Evolutionary conservation across 2,888 invertebrate species (phyloP).

Genomic region (Bellardia bayeri): DNA sequence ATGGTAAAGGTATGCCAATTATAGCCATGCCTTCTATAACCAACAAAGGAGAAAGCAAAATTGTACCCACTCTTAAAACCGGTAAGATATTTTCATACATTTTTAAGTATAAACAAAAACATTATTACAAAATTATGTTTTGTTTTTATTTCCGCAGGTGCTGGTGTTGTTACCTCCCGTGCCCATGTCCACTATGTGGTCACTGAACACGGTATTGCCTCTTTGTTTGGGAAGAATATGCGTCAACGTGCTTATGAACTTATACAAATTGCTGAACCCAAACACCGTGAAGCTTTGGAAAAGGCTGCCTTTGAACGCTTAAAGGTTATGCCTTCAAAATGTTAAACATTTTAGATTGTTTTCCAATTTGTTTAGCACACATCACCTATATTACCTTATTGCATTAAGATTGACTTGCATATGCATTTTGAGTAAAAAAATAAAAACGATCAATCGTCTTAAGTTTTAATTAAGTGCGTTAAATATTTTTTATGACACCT

Average conservation of each 20-base stretch:
- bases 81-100: conserved; percentile 85
- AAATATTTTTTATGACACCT: conserved; percentile 23
- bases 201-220: conserved; percentile 95
- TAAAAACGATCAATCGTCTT: conserved; percentile 50
- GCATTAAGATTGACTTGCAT: conserved; percentile 54
- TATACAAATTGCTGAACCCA: conserved; percentile 95
- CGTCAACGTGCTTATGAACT: conserved; percentile 95
- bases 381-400: conserved; percentile 41
- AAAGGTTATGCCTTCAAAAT: conserved; percentile 88
- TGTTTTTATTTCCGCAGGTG: conserved; percentile 87
- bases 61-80: conserved; percentile 91
- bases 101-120: not conserved
- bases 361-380: conserved; percentile 30
- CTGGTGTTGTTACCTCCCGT: conserved; percentile 96
- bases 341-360: conserved; percentile 32
- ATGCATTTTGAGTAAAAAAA: conserved; percentile 54
- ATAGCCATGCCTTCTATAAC: conserved; percentile 94
- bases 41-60: conserved; percentile 92
- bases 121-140: not conserved
- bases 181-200: conserved; percentile 97
- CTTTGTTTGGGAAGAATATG: conserved; percentile 94
- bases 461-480: conserved; percentile 61
- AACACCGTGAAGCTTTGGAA: conserved; percentile 92
- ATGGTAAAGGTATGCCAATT: conserved; percentile 95
- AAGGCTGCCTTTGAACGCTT: conserved; percentile 94